Base-by-base conservation (phyloP, 2,113 vertebrate genomes). In the Anolis carolinensis region DNA sequence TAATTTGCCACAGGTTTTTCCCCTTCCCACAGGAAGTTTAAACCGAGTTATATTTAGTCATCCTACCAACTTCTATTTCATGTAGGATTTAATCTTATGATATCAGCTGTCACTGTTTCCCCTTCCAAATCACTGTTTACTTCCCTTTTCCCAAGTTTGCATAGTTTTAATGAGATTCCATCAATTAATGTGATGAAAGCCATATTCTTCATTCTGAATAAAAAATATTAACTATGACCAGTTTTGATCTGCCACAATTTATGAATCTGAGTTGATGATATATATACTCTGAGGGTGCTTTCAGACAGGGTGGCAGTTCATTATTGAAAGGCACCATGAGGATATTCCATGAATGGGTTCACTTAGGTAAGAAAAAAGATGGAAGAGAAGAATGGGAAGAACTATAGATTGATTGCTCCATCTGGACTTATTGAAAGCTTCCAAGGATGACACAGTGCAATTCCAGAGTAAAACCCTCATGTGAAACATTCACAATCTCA, bases 21-120 rank as follows among this genome's bases (percentile, higher is more conserved):
- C 87, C 44, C 90, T 86, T 32, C 59, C 70, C n/a, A 87, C 7
- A 87, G 27, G 83, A 73, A 27, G 86, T 72, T 5, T 30, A 62
- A 72, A 62, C 18, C 21, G 18, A 59, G 55, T 59, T 59, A 81
- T 3, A 85, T 63, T 68, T 52, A 55, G 20, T 23, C 0, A 8
- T 63, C 50, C 84, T 1, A 52, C 48, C 0, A 36, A 76, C 0
- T 23, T 23, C 36, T 52, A 63, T 89, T 88, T 55, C 32, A n/a
- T 55, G 27, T 63, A 68, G 73, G 27, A 85, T 79, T 59, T 70
- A 85, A 0, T 50, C 1, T 87, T 80, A 63, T 32, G 50, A 13
- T 63, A 34, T 81, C 79, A 79, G 76, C 1, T 63, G 20, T 20
- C 87, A 79, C 68, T 16, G 75, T 81, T 34, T 63, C 20, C 25